phyloP scores from a whole-genome alignment of 1,140 invertebrate genomes.

The Piezodorus guildinii region DNA sequence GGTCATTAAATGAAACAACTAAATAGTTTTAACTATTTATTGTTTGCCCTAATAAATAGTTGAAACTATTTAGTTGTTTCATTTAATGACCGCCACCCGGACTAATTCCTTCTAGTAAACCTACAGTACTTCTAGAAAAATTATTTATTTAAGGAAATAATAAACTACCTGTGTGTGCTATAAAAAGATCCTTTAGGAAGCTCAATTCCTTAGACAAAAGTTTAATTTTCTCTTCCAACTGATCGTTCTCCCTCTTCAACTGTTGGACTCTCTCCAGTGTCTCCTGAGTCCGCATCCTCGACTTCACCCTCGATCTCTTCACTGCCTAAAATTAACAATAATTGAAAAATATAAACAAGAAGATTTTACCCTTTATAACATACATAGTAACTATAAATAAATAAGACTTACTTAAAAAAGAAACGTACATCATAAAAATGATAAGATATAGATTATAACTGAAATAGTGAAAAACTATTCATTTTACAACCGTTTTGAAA shows the following conservation, averaged over 20 bases:
- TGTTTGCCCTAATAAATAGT: no score
- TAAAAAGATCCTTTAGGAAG: constrained; percentile 77
- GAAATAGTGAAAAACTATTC: no score
- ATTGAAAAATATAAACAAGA: neutral
- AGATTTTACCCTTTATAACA: neutral
- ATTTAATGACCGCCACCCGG: no score
- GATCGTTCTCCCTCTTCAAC: constrained; percentile 69
- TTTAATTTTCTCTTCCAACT: constrained; percentile 75
- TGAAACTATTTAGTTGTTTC: no score
- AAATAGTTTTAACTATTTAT: no score
- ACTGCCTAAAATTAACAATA: constrained; percentile 53
- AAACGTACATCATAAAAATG: no score
- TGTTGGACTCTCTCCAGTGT: constrained; percentile 65
- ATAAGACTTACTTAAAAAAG: neutral
- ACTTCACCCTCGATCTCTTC: constrained; percentile 76
- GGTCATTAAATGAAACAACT: no score
- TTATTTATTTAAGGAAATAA: constrained; percentile 24
- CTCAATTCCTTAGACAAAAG: constrained; percentile 71
- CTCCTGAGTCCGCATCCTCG: constrained; percentile 67
- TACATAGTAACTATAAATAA: neutral
- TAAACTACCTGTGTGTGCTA: constrained; percentile 55
- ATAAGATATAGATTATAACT: no score
- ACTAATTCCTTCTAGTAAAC: no score
- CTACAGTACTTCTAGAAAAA: no score
- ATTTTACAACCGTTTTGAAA: no score